Conservation (phyloP, 2,113 vertebrate genomes). For the Hirundichthys speculiger region DNA sequence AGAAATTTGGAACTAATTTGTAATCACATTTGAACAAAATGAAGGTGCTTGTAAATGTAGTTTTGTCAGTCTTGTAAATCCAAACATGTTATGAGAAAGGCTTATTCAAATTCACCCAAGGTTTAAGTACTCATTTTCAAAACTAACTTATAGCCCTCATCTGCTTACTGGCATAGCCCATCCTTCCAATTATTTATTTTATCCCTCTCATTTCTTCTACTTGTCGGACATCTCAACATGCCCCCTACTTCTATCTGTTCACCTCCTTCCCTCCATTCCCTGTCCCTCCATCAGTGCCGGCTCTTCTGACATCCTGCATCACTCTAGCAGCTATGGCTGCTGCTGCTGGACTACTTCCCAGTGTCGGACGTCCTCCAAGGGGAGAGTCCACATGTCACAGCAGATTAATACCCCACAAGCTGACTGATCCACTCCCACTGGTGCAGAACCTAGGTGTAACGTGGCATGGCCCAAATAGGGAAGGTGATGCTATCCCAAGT, state of each 20-base stretch:
- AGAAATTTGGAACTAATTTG: too few species aligned
- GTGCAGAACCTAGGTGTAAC: conserved; percentile 60
- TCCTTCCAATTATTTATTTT: conserved; percentile 37
- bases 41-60: conserved; percentile 12
- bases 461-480: conserved; percentile 71
- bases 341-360: conserved; percentile 77
- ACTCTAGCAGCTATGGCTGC: conserved; percentile 64
- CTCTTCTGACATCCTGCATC: conserved; percentile 66
- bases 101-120: too few species aligned
- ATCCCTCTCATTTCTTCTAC: conserved; percentile 33
- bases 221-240: conserved; percentile 52
- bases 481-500: conserved; percentile 61
- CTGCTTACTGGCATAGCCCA: conserved; percentile 30
- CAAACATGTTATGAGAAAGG: too few species aligned
- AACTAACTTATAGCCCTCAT: conserved; percentile 22
- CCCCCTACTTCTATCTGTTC: conserved; percentile 22
- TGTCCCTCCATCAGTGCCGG: conserved; percentile 58
- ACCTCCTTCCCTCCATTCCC: conserved; percentile 29
- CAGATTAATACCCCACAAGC: conserved; percentile 80
- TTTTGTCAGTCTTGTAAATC: too few species aligned
- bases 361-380: conserved; percentile 70
- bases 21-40: conserved; percentile 8
- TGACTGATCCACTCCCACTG: conserved; percentile 78
- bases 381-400: conserved; percentile 75
- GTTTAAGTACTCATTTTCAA: too few species aligned